A percentile compares a stretch with the other conserved stretches of the same genome.
Evolutionary conservation across 2,888 invertebrate genomes (phyloP).

Genomic region (Lampropteryx suffumata): DNA sequence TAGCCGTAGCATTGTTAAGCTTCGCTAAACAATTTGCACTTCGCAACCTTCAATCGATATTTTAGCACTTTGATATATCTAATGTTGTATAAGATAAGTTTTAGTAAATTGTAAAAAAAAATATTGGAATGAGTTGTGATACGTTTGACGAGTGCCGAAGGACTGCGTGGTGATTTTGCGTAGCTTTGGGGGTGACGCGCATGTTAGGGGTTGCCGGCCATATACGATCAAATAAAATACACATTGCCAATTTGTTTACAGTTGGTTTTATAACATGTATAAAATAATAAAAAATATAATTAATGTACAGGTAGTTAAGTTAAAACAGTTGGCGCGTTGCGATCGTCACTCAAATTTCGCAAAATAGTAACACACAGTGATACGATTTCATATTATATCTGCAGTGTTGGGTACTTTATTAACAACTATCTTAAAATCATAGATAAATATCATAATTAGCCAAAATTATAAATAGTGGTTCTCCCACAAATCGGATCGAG

Average conservation of each 20-base stretch:
- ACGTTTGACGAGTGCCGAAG: constrained; percentile 64
- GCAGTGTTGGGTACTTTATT: too few species aligned
- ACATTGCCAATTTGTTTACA: constrained; percentile 37
- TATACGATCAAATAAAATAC: constrained; percentile 46
- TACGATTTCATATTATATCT: too few species aligned
- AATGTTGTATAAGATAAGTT: not conserved
- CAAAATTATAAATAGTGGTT: too few species aligned
- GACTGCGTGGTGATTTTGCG: constrained; percentile 72
- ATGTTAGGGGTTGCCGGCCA: constrained; percentile 63
- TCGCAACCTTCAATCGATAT: not conserved
- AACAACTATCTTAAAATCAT: too few species aligned
- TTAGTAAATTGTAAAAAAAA: not conserved
- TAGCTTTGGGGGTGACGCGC: constrained; percentile 64
- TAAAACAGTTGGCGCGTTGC: too few species aligned
- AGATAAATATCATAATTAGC: too few species aligned
- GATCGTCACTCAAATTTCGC: too few species aligned
- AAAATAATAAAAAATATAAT: too few species aligned
- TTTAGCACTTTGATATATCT: not conserved
- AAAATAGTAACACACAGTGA: too few species aligned
- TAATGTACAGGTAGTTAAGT: too few species aligned
- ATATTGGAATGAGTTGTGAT: constrained; percentile 47
- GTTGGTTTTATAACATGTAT: too few species aligned
- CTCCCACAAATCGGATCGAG: too few species aligned
- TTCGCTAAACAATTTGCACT: constrained; percentile 4
- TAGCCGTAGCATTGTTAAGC: constrained; percentile 24